phyloP scores from a whole-genome alignment of 1,140 invertebrate species.

The Drosophila bocki region DNA sequence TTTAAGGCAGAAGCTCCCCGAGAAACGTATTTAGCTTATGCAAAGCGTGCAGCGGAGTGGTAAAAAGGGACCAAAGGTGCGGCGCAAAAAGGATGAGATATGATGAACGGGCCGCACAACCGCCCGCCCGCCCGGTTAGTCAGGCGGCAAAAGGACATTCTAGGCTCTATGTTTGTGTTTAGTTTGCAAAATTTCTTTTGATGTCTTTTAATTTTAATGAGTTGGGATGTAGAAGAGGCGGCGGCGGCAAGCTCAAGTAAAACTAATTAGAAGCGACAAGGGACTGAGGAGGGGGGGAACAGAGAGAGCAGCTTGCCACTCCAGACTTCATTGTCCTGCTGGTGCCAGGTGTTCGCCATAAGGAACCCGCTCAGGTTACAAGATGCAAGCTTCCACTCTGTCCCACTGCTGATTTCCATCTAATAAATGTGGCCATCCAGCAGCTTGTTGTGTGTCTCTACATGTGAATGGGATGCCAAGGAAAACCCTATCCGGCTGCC shows the following conservation, averaged over 20 bases:
- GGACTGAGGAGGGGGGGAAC: neutral
- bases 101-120: slow-evolving; percentile 21
- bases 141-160: slow-evolving; percentile 61
- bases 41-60: slow-evolving; percentile 57
- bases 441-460: slow-evolving; percentile 18
- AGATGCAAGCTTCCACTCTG: slow-evolving; percentile 7
- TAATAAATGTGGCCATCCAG: slow-evolving; percentile 64
- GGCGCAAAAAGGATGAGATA: slow-evolving; percentile 49
- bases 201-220: slow-evolving; percentile 82
- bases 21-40: slow-evolving; percentile 75
- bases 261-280: slow-evolving; percentile 71
- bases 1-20: slow-evolving; percentile 69
- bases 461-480: slow-evolving; percentile 7
- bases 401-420: slow-evolving; percentile 53
- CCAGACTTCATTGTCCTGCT: slow-evolving; percentile 2
- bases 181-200: slow-evolving; percentile 80
- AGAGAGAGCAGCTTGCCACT: neutral
- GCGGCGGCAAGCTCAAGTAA: slow-evolving; percentile 38
- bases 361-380: slow-evolving; percentile 26
- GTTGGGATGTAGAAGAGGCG: slow-evolving; percentile 44
- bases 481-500: slow-evolving; percentile 12
- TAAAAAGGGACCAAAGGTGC: slow-evolving; percentile 66
- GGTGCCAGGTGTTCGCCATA: slow-evolving; percentile 7
- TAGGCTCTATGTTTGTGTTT: slow-evolving; percentile 65
- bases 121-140: slow-evolving; percentile 7